A percentile compares a stretch with the other conserved stretches of the same genome.
phyloP scores from a whole-genome alignment of 2,888 invertebrate species.

The Ametastegia equiseti region DNA sequence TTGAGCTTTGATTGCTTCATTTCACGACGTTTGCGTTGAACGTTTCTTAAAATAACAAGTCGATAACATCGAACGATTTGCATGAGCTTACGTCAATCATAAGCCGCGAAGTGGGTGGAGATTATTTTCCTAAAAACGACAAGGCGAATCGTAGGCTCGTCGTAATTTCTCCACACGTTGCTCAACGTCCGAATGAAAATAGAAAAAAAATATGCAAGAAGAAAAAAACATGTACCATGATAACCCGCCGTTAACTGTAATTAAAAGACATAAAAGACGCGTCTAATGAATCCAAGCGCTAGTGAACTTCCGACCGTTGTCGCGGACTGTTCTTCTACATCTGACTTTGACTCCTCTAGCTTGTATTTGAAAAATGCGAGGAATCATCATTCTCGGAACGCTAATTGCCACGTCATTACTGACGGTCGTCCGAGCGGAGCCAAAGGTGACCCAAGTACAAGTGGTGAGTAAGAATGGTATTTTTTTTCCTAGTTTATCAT shows the following conservation, averaged over 20 bases:
- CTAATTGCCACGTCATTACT: not conserved
- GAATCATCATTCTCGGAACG: not conserved
- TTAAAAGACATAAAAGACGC: no score
- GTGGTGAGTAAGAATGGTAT: conserved; percentile 24
- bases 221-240: no score
- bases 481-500: no score
- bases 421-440: not conserved
- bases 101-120: not conserved
- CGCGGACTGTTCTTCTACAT: not conserved
- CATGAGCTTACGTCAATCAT: not conserved
- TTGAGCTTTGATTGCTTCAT: no score
- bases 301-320: not conserved
- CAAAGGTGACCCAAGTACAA: conserved; percentile 24
- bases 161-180: no score
- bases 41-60: no score
- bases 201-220: no score
- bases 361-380: not conserved
- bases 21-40: no score
- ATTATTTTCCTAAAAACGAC: no score
- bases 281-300: not conserved
- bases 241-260: no score
- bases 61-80: not conserved
- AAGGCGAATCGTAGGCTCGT: no score
- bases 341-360: not conserved
- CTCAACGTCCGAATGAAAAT: no score